Conservation (phyloP, 2,797 vertebrate species). For the Hemibagrus guttatus region DNA sequence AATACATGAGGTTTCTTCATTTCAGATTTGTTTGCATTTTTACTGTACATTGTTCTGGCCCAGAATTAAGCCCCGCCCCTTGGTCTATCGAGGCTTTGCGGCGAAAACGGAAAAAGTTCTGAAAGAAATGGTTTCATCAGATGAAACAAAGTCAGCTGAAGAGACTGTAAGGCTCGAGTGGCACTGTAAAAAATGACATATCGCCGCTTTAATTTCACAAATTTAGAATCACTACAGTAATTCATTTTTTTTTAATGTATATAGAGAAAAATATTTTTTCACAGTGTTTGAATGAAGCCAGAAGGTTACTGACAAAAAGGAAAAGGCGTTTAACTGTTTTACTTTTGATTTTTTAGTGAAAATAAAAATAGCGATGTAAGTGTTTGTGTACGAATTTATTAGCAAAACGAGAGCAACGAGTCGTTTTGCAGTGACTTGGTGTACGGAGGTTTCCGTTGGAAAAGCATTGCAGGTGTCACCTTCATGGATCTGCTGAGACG, state of each 20-base stretch:
- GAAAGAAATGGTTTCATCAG: neutral
- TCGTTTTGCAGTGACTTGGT: neutral
- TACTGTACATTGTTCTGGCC: no score
- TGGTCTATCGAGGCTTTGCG: neutral
- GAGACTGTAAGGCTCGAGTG: neutral
- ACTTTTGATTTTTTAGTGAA: neutral
- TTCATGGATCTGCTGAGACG: neutral
- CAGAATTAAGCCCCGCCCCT: constrained; percentile 8
- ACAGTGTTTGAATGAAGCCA: neutral
- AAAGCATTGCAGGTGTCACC: neutral
- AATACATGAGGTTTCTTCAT: neutral
- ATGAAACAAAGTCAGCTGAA: neutral
- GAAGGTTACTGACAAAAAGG: neutral
- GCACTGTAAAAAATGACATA: neutral
- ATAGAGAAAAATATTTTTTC: neutral
- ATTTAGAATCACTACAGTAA: neutral
- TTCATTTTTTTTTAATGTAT: neutral
- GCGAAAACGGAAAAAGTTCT: no score
- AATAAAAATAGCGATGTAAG: neutral
- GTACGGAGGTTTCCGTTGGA: neutral
- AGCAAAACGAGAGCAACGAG: neutral
- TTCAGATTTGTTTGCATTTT: neutral
- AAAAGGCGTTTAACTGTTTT: neutral
- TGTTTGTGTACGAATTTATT: neutral
- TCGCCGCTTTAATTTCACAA: neutral